Base-by-base conservation (phyloP, 1,140 invertebrate species). In the Cyclina sinensis region DNA sequence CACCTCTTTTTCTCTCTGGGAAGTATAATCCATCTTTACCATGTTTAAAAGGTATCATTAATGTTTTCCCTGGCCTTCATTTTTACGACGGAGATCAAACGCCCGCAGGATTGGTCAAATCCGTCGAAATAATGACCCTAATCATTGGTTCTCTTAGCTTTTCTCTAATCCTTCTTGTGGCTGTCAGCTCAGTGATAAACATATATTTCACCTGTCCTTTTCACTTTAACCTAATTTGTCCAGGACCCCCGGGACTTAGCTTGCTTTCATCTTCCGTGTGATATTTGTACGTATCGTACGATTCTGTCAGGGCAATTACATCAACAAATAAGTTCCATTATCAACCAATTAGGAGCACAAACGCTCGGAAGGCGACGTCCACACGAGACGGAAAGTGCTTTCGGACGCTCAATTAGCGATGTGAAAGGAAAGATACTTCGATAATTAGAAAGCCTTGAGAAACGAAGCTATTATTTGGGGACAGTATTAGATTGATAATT, bases 291-390 rank as follows among this genome's bases (percentile, higher is more conserved):
- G 54, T 62, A 86, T 57, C 68, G 51, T 65, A 62, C 48, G 35
- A 65, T 76, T 78, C 84, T 54, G 73, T 74, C 84, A 78, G 74
- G 59, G n/a, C 84, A 86, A 86, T 86, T 86, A 86, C 84, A 51
- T 32, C 48, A 73, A 86, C 73, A 86, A 86, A 86, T 86, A 86
- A 86, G 84, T 78, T 86, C 70, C 84, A 86, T 86, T 86, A 86
- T 86, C 48, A n/a, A 51, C 39, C 68, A 86, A 86, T 86, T 86
- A 86, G 84, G 51, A 37, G 43, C 30, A 62, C 57, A 78, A 86
- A 86, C 48, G 84, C 39, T 86, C 70, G 51, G 51, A 27, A 86
- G 59, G 51, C 70, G 30, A 27, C 30, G 84, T 76, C 84, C 39
- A 24, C 48, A 65, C 73, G 84, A 86, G 74, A 86, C 43, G 32